A percentile compares a stretch with the other conserved stretches of the same genome.
phyloP scores from a whole-genome alignment of 2,888 invertebrate species.

The Gymnoscelis rufifasciata region DNA sequence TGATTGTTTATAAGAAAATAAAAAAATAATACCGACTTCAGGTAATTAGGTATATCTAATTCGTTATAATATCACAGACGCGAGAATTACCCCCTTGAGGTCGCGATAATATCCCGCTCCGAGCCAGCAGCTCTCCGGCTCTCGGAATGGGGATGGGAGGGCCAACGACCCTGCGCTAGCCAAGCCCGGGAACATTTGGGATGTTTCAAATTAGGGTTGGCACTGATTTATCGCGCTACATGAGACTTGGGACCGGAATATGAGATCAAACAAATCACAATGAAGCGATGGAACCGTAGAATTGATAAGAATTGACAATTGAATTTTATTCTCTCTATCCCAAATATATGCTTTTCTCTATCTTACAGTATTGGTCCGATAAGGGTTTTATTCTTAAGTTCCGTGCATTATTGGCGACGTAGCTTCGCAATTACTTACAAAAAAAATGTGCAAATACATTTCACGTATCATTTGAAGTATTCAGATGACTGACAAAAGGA shows the following conservation, averaged over 20 bases:
- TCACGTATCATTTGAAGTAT: too few relatives aligned
- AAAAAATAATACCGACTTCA: too few relatives aligned
- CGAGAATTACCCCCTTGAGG: constrained; percentile 52
- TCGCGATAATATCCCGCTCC: constrained; percentile 52
- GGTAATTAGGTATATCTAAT: too few relatives aligned
- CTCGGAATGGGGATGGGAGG: constrained; percentile 41
- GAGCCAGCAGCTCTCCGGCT: constrained; percentile 8
- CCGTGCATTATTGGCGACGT: too few relatives aligned
- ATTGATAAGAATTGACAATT: neutral
- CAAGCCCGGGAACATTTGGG: constrained; percentile 35
- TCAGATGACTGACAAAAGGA: too few relatives aligned
- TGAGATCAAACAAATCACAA: constrained; percentile 29
- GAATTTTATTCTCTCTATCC: too few relatives aligned
- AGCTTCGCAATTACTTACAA: too few relatives aligned
- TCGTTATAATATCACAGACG: constrained; percentile 52
- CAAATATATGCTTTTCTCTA: too few relatives aligned
- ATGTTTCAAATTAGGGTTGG: constrained; percentile 48
- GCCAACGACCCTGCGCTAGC: constrained; percentile 48
- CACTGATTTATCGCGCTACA: constrained; percentile 44
- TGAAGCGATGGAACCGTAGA: constrained; percentile 17
- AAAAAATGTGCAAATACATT: too few relatives aligned
- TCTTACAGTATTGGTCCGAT: too few relatives aligned
- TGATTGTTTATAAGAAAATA: too few relatives aligned
- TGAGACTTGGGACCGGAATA: constrained; percentile 25
- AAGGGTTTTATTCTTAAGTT: too few relatives aligned